Evolutionary conservation across 2,888 invertebrate genomes (phyloP).

Genomic region (Spodoptera exigua): DNA sequence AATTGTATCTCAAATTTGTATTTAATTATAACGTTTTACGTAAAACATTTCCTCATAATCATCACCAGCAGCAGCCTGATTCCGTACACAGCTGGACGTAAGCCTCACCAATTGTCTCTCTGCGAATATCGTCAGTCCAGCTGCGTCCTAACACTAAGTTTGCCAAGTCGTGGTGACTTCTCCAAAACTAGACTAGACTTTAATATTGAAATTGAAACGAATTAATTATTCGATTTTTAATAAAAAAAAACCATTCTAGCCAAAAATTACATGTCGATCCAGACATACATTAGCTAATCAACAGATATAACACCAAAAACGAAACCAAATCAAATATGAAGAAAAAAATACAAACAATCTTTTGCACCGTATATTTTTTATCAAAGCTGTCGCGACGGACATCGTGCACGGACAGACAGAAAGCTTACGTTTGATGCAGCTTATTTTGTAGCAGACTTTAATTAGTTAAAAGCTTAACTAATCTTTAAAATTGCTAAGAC

Average conservation of each 20-base stretch:
- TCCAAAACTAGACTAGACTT: too few species aligned
- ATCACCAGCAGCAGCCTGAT: too few species aligned
- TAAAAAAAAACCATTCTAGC: neutral
- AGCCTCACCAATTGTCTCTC: too few species aligned
- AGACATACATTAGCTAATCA: neutral
- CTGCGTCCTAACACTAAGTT: too few species aligned
- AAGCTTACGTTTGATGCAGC: constrained; percentile 44
- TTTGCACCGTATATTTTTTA: constrained; percentile 47
- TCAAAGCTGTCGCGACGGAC: constrained; percentile 38
- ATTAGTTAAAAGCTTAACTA: constrained; percentile 59
- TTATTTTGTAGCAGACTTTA: constrained; percentile 49
- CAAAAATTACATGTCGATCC: neutral
- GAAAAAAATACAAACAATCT: constrained; percentile 11
- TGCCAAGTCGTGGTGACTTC: too few species aligned
- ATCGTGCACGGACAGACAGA: constrained; percentile 14
- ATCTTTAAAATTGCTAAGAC: constrained; percentile 48
- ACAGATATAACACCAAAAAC: neutral
- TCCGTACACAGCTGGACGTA: too few species aligned
- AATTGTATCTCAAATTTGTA: too few species aligned
- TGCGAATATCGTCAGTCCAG: too few species aligned
- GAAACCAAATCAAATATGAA: constrained; percentile 4
- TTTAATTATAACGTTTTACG: too few species aligned
- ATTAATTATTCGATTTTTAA: too few species aligned
- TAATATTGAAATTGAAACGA: too few species aligned
- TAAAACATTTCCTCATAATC: too few species aligned